These are phyloP conservation scores for Nyctereutes procyonoides DNA, from an alignment of 2,113 vertebrate species.

Conservation along the genomic window DNA sequence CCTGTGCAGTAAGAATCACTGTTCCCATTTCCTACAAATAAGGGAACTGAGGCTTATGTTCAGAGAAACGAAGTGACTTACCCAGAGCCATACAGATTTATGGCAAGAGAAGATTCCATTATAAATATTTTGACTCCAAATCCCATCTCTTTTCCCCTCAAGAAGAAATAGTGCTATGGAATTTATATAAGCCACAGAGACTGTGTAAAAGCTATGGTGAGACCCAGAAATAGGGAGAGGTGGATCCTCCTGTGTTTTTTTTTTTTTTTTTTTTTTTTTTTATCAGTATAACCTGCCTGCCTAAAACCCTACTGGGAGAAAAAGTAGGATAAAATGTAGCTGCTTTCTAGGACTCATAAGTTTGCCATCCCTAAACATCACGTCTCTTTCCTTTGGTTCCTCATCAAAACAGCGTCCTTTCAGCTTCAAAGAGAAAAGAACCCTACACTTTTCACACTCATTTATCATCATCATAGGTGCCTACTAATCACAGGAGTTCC, in stretches of 20 bases:
- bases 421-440: background rate
- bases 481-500: background rate
- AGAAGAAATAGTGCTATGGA: background rate
- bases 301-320: background rate
- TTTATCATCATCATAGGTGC: background rate
- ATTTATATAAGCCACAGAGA: background rate
- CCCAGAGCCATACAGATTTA: background rate
- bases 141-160: background rate
- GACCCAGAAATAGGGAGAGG: background rate
- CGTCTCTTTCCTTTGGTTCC: background rate
- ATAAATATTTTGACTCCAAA: background rate
- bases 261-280: background rate
- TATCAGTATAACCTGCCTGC: background rate
- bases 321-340: background rate
- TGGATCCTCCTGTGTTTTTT: background rate
- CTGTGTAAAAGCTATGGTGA: background rate
- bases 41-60: background rate
- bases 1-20: background rate
- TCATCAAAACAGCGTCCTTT: background rate
- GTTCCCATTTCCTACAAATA: background rate
- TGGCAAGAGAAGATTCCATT: background rate
- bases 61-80: slow-evolving; percentile 24
- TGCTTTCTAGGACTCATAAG: background rate
- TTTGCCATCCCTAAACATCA: background rate
- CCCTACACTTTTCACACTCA: background rate